These are phyloP conservation scores for Hirundo rustica DNA, from an alignment of 2,797 vertebrate genomes.

Conservation along the genomic window DNA sequence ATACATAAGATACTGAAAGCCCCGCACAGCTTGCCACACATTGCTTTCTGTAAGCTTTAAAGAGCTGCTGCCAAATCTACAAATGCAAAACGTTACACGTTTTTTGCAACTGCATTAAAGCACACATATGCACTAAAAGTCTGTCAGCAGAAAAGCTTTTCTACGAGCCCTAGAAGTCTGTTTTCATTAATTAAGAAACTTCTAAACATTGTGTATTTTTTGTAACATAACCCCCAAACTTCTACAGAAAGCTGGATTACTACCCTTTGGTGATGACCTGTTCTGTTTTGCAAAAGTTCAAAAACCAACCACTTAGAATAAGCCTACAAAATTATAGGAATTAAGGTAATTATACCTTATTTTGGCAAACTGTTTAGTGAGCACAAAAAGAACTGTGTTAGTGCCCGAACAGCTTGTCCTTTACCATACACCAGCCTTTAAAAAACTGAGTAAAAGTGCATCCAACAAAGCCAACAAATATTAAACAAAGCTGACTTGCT, in stretches of 20 bases:
- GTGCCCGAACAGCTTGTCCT: not conserved
- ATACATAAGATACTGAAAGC: not conserved
- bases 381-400: not conserved
- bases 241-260: not conserved
- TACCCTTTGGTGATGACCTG: not conserved
- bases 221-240: not conserved
- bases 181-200: not conserved
- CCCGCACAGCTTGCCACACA: not conserved
- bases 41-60: not conserved
- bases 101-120: not conserved
- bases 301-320: conserved; percentile 2
- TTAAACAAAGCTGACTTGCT: not conserved
- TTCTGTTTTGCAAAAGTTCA: not conserved
- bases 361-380: conserved; percentile 7
- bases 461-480: not conserved
- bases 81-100: not conserved
- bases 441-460: not conserved
- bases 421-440: not conserved
- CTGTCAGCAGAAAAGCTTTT: not conserved
- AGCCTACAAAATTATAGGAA: conserved; percentile 46
- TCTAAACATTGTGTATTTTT: not conserved
- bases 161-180: not conserved
- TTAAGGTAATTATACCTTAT: conserved; percentile 48
- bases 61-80: not conserved
- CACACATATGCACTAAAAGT: not conserved